Conservation (phyloP, 37 sponge, comb jelly and placozoan species). For the Ephydatia muelleri region DNA sequence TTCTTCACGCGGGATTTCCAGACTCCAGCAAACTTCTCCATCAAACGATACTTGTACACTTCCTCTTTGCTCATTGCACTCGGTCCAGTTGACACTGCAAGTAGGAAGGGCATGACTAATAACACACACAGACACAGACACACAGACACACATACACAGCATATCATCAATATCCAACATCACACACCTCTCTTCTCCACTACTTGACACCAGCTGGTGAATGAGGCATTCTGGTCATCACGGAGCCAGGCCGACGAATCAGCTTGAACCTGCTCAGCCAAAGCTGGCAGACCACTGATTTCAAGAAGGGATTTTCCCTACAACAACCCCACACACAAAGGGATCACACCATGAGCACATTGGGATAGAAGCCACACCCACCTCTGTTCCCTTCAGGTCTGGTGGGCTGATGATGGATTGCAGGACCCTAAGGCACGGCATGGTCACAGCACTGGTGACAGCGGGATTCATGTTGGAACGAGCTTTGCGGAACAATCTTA, state of each 20-base stretch:
- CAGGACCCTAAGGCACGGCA: conserved; percentile 83
- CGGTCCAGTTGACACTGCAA: too few relatives aligned
- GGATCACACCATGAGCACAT: too few relatives aligned
- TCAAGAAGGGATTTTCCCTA: conserved; percentile 16
- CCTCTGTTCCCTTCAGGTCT: conserved; percentile 6
- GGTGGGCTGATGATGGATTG: conserved; percentile 43
- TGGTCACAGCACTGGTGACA: conserved; percentile 78
- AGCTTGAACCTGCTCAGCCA: neutral
- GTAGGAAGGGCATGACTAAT: too few relatives aligned
- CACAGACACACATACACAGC: neutral
- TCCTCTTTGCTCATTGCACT: conserved; percentile 23
- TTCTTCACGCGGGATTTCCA: conserved; percentile 64
- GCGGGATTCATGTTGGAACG: conserved; percentile 72
- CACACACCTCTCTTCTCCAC: neutral
- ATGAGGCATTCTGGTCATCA: conserved; percentile 21
- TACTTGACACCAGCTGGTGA: conserved; percentile 51
- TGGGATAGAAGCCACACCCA: neutral
- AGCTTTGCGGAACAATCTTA: conserved; percentile 69
- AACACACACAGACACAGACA: too few relatives aligned
- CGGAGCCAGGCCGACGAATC: conserved; percentile 52
- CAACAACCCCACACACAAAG: too few relatives aligned
- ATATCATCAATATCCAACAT: neutral
- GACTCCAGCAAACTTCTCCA: conserved; percentile 58
- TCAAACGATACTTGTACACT: conserved; percentile 32
- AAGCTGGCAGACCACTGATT: neutral